Percentiles rank a stretch among this genome's conserved stretches.
phyloP scores from a whole-genome alignment of 2,797 vertebrate genomes.

The Tadarida brasiliensis region DNA sequence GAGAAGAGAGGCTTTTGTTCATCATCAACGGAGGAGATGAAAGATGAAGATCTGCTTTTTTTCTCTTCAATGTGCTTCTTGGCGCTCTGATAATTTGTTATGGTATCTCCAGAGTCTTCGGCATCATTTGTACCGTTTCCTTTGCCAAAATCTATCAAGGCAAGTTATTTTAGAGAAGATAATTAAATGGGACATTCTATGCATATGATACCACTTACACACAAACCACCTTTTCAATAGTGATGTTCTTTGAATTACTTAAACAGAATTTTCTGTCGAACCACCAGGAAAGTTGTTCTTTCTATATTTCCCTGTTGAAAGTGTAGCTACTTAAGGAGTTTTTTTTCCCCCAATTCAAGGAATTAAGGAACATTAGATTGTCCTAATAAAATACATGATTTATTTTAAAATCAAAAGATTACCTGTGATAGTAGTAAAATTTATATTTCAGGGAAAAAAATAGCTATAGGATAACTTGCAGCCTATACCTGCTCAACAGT shows the following conservation, averaged over 20 bases:
- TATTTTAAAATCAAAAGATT: constrained; percentile 54
- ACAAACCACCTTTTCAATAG: neutral
- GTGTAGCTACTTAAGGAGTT: neutral
- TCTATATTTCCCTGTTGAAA: neutral
- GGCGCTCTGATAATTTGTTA: constrained; percentile 89
- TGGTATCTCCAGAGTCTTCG: constrained; percentile 88
- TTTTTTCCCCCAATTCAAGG: neutral
- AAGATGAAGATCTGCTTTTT: constrained; percentile 89
- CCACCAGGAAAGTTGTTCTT: neutral
- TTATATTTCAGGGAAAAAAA: neutral
- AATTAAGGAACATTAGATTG: neutral
- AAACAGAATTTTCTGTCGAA: neutral
- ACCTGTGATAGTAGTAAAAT: neutral
- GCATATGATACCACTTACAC: neutral
- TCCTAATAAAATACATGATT: constrained; percentile 56
- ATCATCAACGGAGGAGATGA: constrained; percentile 91
- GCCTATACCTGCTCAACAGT: neutral
- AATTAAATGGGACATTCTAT: constrained; percentile 41
- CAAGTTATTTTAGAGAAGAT: constrained; percentile 80
- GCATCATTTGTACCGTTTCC: constrained; percentile 87
- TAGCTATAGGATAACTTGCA: constrained; percentile 3
- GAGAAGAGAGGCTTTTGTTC: constrained; percentile 94
- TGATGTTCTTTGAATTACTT: neutral
- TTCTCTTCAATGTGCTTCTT: constrained; percentile 92
- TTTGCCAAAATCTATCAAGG: constrained; percentile 87